Evolutionary conservation across 1,140 invertebrate species (phyloP), one percentile per base, ranked within the genome.

Genomic region (Ruditapes philippinarum): DNA sequence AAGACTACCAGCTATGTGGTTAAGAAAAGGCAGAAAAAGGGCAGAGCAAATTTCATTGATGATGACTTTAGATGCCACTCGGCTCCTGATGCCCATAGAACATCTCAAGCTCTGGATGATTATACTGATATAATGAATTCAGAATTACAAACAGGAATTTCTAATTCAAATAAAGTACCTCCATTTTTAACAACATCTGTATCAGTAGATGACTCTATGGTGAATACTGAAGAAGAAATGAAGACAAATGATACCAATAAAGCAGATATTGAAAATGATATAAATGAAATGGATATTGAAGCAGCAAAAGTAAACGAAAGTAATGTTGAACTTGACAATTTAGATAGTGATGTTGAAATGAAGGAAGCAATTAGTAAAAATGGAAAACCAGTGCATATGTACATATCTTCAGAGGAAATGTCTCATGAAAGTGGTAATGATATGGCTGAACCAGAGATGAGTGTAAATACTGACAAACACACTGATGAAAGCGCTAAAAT

Each of bases 91-190:
- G 79, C 85, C 28, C 49, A 80, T 33, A 40, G 36, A 57, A 88
- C 70, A 60, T 33, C 60, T 36, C 14, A 31, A 38, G 85, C 74
- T 25, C 88, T 90, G 65, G 90, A 92, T 73, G 85, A 92, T 28
- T 92, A 92, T 88, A 73, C 90, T 31, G 78, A 91, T 33, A 82
- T 89, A 70, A 89, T 92, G 51, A 89, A 92, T 60, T 22, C 17
- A 22, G 42, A 74, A 14, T 11, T 45, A 28, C 65, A 80, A 33
- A 17, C 11, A 38, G 36, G 28, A 38, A 17, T 38, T 12, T 84
- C 81, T 19, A 33, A 49, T 49, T 7, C 76, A 25, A 31, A 79
- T 79, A 51, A 22, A 38, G 51, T 36, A n/a, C 5, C 11, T n/a
- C 45, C 49, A n/a, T 9, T 40, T 36, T 3, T 80, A 11, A 57